Evolutionary conservation across 2,797 vertebrate genomes (phyloP), one percentile per base, ranked within the genome.

Genomic region (Cyclura pinguis): DNA sequence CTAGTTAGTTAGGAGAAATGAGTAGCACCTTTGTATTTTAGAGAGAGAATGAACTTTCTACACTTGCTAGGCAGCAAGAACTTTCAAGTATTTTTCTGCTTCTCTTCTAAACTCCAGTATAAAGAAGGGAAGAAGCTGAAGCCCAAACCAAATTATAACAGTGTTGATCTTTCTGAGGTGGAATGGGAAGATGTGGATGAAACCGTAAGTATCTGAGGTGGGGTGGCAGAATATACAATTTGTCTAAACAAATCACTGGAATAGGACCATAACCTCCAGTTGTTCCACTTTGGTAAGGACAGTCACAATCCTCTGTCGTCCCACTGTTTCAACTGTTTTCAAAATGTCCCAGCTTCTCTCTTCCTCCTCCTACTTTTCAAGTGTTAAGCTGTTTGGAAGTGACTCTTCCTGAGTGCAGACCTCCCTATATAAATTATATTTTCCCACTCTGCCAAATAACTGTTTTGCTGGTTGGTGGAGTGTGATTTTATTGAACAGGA

Each of bases 101-200:
- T 89, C n/a, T 62, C 2, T 57, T 73, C 0, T 18, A 42, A 90
- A 82, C 12, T 52, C n/a, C 94, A 99, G 98, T 99, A 99, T 93
- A 98, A 98, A 95, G 98, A 99, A 69, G 99, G 98, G 13, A 99
- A 98, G 96, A 99, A 98, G 86, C 94, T 99, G 77, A 98, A 98
- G 88, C 98, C 98, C 10, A 99, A 99, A 93, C 99, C 98, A 0
- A 99, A 99, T 95, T 99, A 99, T 94, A 99, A 99, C 97, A 99
- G 99, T 0, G 99, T 99, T 77, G 99, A 99, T 91, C 98, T 99
- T 87, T 98, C 98, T 0, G 98, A 99, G 95, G 98, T 99, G 89
- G 99, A 99, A 92, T 99, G 98, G 99, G 98, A 99, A 95, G 98
- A 99, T 92, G 97, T 81, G 0, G 98, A 99, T 18, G 98, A 98